Percentiles rank a stretch among this genome's conserved stretches.
These are phyloP conservation scores for Lophura nycthemera DNA, from an alignment of 2,113 vertebrate species.

Conservation along the genomic window DNA sequence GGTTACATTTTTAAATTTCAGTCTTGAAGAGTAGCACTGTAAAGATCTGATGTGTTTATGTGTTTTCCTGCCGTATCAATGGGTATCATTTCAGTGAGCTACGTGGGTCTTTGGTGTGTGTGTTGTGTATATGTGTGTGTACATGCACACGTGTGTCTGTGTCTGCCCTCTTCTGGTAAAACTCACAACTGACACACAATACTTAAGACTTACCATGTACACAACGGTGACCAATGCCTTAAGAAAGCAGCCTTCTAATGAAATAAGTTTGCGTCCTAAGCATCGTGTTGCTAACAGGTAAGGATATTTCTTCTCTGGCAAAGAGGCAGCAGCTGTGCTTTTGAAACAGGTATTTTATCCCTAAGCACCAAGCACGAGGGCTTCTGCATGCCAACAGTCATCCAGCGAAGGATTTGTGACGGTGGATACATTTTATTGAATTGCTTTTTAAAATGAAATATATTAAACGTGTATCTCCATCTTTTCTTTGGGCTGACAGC, in stretches of 20 bases:
- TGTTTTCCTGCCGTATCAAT: neutral
- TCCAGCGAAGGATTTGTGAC: neutral
- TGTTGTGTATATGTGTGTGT: accelerated
- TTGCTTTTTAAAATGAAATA: neutral
- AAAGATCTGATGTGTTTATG: neutral
- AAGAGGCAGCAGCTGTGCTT: neutral
- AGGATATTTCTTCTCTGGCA: neutral
- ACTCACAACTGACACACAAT: neutral
- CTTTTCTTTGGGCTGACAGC: neutral
- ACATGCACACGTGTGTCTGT: accelerated
- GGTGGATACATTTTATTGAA: neutral
- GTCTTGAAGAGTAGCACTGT: neutral
- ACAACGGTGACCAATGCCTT: neutral
- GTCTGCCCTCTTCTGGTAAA: constrained; percentile 26
- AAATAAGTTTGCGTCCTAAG: neutral
- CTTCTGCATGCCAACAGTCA: neutral
- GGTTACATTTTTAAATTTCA: neutral
- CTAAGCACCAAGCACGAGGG: neutral
- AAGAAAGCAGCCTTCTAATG: neutral
- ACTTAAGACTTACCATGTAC: neutral
- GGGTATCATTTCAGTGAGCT: neutral
- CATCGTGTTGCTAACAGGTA: constrained; percentile 16
- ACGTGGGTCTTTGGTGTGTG: accelerated
- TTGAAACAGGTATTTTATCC: neutral
- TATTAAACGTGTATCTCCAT: neutral